Evolutionary conservation across 2,797 vertebrate genomes (phyloP).

Genomic region (Myripristis jacobus): DNA sequence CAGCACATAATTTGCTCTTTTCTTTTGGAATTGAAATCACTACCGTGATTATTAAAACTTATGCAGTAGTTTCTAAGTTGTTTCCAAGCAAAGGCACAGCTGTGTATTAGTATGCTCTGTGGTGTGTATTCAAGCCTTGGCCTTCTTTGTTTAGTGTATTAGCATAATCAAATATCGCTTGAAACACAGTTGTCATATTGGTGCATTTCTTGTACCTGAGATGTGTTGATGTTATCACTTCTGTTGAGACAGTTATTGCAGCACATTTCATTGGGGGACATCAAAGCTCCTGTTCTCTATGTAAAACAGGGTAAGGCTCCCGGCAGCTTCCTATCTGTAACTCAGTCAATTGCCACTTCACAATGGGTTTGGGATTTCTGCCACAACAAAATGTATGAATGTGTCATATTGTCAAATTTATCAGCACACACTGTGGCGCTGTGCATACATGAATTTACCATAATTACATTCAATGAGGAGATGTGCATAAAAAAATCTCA

Average conservation of each 20-base stretch:
- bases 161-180: slow-evolving; percentile 68
- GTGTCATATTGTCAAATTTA: slow-evolving; percentile 66
- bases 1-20: slow-evolving; percentile 2
- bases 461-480: slow-evolving; percentile 51
- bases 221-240: slow-evolving; percentile 67
- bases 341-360: slow-evolving; percentile 73
- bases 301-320: slow-evolving; percentile 70
- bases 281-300: slow-evolving; percentile 69
- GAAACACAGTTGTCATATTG: slow-evolving; percentile 55
- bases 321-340: slow-evolving; percentile 49
- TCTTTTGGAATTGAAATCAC: slow-evolving; percentile 18
- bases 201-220: slow-evolving; percentile 60
- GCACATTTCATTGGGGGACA: slow-evolving; percentile 66
- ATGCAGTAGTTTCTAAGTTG: neutral
- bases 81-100: slow-evolving; percentile 26
- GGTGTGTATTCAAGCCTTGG: slow-evolving; percentile 37
- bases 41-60: slow-evolving; percentile 12
- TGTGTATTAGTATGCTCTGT: slow-evolving; percentile 43
- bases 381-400: slow-evolving; percentile 58
- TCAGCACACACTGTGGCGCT: slow-evolving; percentile 46
- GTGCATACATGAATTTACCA: slow-evolving; percentile 51
- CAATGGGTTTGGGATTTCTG: slow-evolving; percentile 60
- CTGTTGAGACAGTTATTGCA: slow-evolving; percentile 62
- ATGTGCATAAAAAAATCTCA: slow-evolving; percentile 44
- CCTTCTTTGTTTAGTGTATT: slow-evolving; percentile 59